Evolutionary conservation across 1,140 invertebrate species (phyloP).

Genomic region (Oreohelix idahoensis): DNA sequence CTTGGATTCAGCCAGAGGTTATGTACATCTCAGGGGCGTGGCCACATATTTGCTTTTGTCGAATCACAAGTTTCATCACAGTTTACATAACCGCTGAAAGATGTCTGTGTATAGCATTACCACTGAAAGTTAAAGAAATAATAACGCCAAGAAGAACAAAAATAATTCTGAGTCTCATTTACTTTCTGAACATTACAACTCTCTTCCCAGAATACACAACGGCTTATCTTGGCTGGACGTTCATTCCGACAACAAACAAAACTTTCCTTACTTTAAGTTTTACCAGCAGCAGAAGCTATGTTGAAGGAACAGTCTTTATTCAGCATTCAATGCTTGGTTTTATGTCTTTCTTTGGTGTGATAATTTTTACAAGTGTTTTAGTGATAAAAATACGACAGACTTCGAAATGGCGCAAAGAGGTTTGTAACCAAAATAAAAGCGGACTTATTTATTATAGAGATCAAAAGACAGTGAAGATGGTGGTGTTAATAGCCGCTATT

Average conservation of each 20-base stretch:
- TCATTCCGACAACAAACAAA: not conserved
- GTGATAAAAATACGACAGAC: not conserved
- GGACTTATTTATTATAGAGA: not conserved
- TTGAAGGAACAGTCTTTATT: not conserved
- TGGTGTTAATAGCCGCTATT: not conserved
- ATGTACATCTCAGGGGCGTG: not conserved
- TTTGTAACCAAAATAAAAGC: not conserved
- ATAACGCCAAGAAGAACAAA: not conserved
- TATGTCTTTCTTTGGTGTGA: not conserved
- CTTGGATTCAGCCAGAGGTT: not conserved
- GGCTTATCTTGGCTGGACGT: not conserved
- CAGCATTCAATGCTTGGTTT: not conserved
- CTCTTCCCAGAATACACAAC: not conserved
- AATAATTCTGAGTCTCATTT: not conserved
- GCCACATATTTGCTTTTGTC: not conserved
- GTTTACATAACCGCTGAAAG: too few relatives aligned
- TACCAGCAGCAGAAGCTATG: not conserved
- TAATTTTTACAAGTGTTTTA: not conserved
- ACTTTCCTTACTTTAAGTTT: not conserved
- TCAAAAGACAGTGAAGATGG: conserved; percentile 1
- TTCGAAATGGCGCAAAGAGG: not conserved
- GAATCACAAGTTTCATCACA: not conserved
- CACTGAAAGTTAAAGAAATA: not conserved
- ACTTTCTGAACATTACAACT: not conserved
- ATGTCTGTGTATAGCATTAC: not conserved